A percentile compares a stretch with the other conserved stretches of the same genome.
phyloP scores from a whole-genome alignment of 2,888 invertebrate genomes.

The Muschampia plurimacula region DNA sequence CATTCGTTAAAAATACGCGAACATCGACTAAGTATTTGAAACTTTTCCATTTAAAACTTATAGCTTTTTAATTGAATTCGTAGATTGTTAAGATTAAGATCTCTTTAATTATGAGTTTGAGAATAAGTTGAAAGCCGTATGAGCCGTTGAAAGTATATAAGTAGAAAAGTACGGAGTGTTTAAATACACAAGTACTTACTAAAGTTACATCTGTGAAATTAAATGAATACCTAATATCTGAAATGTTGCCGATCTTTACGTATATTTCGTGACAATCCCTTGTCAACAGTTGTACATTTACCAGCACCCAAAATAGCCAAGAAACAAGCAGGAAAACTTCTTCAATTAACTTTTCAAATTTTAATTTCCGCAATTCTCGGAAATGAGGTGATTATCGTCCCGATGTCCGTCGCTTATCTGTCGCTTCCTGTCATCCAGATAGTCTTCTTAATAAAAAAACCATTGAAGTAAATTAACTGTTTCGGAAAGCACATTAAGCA shows the following conservation, averaged over 20 bases:
- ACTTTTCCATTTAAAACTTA: constrained; percentile 13
- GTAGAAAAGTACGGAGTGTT: no score
- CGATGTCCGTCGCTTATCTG: not conserved
- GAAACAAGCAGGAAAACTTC: not conserved
- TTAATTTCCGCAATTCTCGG: not conserved
- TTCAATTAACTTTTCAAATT: not conserved
- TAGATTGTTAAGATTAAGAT: not conserved
- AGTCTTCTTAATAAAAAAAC: constrained; percentile 14
- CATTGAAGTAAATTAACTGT: constrained; percentile 22
- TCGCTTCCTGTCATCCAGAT: constrained; percentile 6
- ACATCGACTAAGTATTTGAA: constrained; percentile 2
- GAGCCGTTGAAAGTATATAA: no score
- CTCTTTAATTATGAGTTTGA: not conserved
- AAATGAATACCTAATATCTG: no score
- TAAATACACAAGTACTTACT: no score
- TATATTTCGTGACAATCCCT: no score
- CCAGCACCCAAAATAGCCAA: not conserved
- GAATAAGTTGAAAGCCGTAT: no score
- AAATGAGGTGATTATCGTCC: constrained; percentile 1
- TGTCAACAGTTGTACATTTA: no score
- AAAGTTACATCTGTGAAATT: no score
- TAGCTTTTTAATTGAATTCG: not conserved
- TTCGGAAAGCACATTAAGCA: constrained; percentile 16
- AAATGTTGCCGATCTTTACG: no score
- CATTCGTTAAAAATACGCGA: constrained; percentile 36